Percentiles rank a stretch among this genome's conserved stretches.
Evolutionary conservation across 2,113 vertebrate species (phyloP).

Genomic region (Varanus komodoensis): DNA sequence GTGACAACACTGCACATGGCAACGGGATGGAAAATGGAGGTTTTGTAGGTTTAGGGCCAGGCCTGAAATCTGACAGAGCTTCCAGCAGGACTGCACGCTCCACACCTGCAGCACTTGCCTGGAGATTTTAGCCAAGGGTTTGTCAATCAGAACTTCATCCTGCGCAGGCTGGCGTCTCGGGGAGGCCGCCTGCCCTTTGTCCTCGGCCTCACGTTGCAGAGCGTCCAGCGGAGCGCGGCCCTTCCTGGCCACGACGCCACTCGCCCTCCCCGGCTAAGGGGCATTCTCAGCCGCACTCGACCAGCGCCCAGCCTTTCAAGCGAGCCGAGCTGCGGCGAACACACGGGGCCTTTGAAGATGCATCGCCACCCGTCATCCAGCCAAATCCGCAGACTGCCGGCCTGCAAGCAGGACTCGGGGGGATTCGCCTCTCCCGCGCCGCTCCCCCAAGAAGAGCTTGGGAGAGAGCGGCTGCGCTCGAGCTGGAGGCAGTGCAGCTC

Average conservation of each 20-base stretch:
- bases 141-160: not conserved
- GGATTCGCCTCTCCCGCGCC: not conserved
- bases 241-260: conserved; percentile 38
- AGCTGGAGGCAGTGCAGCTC: not conserved
- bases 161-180: not conserved
- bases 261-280: conserved; percentile 70
- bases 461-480: not conserved
- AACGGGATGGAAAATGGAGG: not conserved
- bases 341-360: conserved; percentile 77
- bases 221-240: conserved; percentile 52
- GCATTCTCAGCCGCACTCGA: conserved; percentile 77
- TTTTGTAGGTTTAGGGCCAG: not conserved
- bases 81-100: not conserved
- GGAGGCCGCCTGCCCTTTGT: conserved; percentile 26
- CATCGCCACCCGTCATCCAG: conserved; percentile 65
- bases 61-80: not conserved
- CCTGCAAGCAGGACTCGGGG: conserved; percentile 49
- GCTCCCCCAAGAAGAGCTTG: not conserved
- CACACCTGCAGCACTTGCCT: not conserved
- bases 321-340: conserved; percentile 67
- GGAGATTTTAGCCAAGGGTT: not conserved
- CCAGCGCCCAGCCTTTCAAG: conserved; percentile 81
- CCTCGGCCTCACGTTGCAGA: conserved; percentile 60
- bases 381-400: conserved; percentile 55
- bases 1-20: not conserved